phyloP scores from a whole-genome alignment of 2,888 invertebrate genomes.

The Diadegma fenestrale region DNA sequence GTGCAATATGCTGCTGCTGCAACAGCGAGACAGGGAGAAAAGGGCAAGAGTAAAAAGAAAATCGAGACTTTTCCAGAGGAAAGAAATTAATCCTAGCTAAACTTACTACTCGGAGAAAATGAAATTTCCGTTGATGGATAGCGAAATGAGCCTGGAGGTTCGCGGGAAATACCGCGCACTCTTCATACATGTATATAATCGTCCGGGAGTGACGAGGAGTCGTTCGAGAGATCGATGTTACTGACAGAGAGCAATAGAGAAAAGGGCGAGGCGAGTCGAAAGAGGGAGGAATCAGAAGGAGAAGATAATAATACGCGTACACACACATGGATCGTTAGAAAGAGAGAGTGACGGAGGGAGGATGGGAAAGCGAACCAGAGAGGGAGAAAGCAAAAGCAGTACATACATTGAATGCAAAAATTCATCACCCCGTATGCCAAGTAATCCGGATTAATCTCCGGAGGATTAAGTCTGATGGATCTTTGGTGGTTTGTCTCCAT shows the following conservation, averaged over 20 bases:
- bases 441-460: conserved; percentile 65
- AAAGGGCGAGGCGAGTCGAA: background rate
- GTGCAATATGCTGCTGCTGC: background rate
- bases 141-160: conserved; percentile 33
- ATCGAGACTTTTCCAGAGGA: background rate
- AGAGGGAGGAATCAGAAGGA: conserved; percentile 8
- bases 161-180: conserved; percentile 9
- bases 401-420: conserved; percentile 63
- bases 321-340: background rate
- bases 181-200: conserved; percentile 28
- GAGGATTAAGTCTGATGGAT: conserved; percentile 60
- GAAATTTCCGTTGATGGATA: conserved; percentile 64
- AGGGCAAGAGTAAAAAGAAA: background rate
- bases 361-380: background rate
- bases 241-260: conserved; percentile 13
- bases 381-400: conserved; percentile 7
- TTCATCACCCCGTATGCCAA: conserved; percentile 61
- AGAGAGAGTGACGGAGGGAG: too few relatives aligned
- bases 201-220: conserved; percentile 37
- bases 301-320: background rate
- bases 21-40: background rate
- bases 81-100: conserved; percentile 53
- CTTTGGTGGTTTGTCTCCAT: conserved; percentile 61
- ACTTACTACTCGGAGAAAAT: conserved; percentile 58
- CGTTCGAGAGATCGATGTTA: conserved; percentile 51